Evolutionary conservation across 1,140 invertebrate genomes (phyloP).

Genomic region (Drosophila repleta): DNA sequence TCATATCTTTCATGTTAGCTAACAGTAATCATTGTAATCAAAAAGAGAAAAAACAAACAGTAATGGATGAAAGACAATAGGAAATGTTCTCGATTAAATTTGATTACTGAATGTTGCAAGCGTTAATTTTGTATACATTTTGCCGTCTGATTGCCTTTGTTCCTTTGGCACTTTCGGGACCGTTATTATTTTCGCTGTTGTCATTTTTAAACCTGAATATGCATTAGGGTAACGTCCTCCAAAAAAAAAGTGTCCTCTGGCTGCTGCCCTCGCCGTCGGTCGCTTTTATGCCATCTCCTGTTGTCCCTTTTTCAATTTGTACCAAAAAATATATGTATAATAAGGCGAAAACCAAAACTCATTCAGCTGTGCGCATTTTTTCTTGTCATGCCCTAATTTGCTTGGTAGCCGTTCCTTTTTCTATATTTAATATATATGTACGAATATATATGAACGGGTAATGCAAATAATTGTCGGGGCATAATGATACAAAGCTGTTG

Average conservation of each 20-base stretch:
- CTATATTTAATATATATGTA: constrained; percentile 72
- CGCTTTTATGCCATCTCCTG: constrained; percentile 55
- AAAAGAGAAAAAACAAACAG: background rate
- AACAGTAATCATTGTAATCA: too few relatives aligned
- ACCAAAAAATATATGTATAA: constrained; percentile 31
- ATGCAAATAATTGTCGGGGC: constrained; percentile 66
- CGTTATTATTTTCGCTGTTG: constrained; percentile 60
- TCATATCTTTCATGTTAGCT: too few relatives aligned
- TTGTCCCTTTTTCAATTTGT: constrained; percentile 73
- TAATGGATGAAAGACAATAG: constrained; percentile 36
- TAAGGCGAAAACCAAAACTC: constrained; percentile 49
- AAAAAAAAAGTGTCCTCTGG: constrained; percentile 51
- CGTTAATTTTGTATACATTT: constrained; percentile 61
- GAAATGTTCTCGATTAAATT: constrained; percentile 57
- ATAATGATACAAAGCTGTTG: constrained; percentile 41
- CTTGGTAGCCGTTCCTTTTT: constrained; percentile 38
- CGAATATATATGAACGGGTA: constrained; percentile 48
- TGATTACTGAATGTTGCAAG: constrained; percentile 64
- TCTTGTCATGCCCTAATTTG: constrained; percentile 39
- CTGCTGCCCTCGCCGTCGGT: constrained; percentile 3
- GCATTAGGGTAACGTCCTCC: constrained; percentile 41
- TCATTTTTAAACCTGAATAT: constrained; percentile 78
- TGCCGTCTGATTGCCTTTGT: constrained; percentile 64
- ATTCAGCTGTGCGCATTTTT: constrained; percentile 70
- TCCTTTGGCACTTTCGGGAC: constrained; percentile 57